Evolutionary conservation across 2,888 invertebrate genomes (phyloP).

Genomic region (Chloromyia formosa): DNA sequence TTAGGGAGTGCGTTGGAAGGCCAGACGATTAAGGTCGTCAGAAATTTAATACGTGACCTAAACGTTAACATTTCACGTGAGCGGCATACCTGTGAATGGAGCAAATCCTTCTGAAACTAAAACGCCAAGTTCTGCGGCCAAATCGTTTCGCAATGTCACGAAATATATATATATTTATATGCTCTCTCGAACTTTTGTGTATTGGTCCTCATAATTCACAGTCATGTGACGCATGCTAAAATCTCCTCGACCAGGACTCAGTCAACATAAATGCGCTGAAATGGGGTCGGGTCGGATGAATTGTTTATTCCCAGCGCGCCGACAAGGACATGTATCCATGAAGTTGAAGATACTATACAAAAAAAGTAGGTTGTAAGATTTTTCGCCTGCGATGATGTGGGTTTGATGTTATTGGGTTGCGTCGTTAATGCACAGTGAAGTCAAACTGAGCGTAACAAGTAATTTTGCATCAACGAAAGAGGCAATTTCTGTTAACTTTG

Average conservation of each 20-base stretch:
- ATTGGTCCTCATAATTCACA: constrained; percentile 7
- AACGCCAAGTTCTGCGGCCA: not conserved
- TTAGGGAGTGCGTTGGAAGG: too few relatives aligned
- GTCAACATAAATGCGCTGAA: too few relatives aligned
- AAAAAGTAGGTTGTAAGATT: not conserved
- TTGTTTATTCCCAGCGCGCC: too few relatives aligned
- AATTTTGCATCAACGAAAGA: not conserved
- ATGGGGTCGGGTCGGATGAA: too few relatives aligned
- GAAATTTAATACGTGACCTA: constrained; percentile 22
- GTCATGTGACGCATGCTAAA: not conserved
- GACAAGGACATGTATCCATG: too few relatives aligned
- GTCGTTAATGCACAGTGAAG: not conserved
- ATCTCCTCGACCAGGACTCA: not conserved
- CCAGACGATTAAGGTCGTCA: not conserved
- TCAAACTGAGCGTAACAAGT: constrained; percentile 10
- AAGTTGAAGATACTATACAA: too few relatives aligned
- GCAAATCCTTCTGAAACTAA: not conserved
- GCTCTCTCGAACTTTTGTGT: not conserved
- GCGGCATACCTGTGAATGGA: constrained; percentile 1
- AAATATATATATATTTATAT: not conserved
- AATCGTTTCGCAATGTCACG: constrained; percentile 13
- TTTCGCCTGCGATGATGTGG: not conserved
- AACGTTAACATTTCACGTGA: constrained; percentile 19
- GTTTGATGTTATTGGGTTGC: not conserved
- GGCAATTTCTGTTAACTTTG: constrained; percentile 6